Evolutionary conservation across 2,113 vertebrate species (phyloP).

Genomic region (Triplophysa rosa): DNA sequence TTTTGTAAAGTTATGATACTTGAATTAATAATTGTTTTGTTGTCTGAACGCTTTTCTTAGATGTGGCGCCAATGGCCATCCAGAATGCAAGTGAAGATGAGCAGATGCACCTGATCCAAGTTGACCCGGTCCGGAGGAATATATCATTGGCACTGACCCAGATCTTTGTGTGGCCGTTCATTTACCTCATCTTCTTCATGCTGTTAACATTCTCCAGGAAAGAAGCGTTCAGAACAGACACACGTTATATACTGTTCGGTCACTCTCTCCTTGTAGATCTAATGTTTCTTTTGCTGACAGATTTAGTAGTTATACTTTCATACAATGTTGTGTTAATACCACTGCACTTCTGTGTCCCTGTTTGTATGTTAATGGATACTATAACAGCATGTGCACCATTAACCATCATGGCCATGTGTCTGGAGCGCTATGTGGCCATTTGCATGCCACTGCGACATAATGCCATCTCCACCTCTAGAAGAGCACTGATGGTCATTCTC

Average conservation of each 20-base stretch:
- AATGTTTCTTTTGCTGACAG: conserved; percentile 43
- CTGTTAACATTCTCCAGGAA: conserved; percentile 52
- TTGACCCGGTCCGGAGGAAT: background rate
- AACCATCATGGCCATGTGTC: conserved; percentile 55
- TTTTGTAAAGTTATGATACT: background rate
- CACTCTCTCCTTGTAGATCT: conserved; percentile 54
- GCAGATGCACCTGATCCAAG: conserved; percentile 9
- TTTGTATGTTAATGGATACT: conserved; percentile 48
- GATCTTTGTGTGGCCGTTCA: conserved; percentile 49
- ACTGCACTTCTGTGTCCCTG: conserved; percentile 43
- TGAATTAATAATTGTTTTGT: background rate
- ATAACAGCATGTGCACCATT: conserved; percentile 43
- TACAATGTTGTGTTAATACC: conserved; percentile 43
- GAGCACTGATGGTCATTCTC: conserved; percentile 27
- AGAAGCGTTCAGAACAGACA: conserved; percentile 45
- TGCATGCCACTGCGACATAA: conserved; percentile 54
- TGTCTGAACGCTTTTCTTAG: background rate
- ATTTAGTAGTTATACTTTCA: conserved; percentile 40
- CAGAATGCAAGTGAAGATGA: conserved; percentile 5
- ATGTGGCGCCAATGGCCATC: conserved; percentile 27
- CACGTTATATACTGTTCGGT: conserved; percentile 59
- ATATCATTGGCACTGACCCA: conserved; percentile 41
- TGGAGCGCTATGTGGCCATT: conserved; percentile 60
- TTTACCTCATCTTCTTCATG: conserved; percentile 55
- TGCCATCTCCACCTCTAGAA: conserved; percentile 39